These are phyloP conservation scores for Synergus itoensis DNA, from an alignment of 2,888 invertebrate genomes.

Conservation along the genomic window DNA sequence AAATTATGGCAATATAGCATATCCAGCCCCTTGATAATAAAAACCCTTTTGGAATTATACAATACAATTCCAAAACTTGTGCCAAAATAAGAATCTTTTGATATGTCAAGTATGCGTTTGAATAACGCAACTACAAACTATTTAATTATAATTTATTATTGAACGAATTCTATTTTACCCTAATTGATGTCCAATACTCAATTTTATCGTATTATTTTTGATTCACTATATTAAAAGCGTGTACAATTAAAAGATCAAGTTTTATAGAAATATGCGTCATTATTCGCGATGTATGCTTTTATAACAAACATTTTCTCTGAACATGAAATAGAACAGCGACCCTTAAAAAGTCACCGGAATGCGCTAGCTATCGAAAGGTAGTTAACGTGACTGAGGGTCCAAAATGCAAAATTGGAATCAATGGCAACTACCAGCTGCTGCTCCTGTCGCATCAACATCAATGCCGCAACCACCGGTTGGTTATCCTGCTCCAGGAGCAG, in stretches of 20 bases:
- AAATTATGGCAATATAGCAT: neutral
- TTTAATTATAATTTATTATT: neutral
- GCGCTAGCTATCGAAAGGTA: constrained; percentile 63
- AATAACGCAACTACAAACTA: neutral
- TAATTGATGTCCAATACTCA: neutral
- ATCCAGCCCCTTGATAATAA: neutral
- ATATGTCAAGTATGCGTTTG: neutral
- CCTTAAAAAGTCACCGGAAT: constrained; percentile 70
- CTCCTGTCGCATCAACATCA: constrained; percentile 66
- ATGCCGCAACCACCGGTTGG: constrained; percentile 76
- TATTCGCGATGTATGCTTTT: constrained; percentile 50
- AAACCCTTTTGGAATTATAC: neutral
- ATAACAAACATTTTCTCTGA: constrained; percentile 69
- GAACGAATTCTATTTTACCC: neutral
- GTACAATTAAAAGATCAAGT: neutral
- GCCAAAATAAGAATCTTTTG: neutral
- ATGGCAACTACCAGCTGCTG: constrained; percentile 75
- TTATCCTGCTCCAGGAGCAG: constrained; percentile 71
- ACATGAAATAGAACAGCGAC: constrained; percentile 71
- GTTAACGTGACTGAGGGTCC: constrained; percentile 55
- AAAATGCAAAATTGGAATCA: constrained; percentile 77
- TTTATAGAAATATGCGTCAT: neutral
- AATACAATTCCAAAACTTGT: neutral
- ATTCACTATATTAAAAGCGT: neutral
- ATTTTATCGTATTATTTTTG: neutral